Evolutionary conservation across 2,113 vertebrate species (phyloP), one percentile per base, ranked within the genome.

Genomic region (Nothoprocta perdicaria): DNA sequence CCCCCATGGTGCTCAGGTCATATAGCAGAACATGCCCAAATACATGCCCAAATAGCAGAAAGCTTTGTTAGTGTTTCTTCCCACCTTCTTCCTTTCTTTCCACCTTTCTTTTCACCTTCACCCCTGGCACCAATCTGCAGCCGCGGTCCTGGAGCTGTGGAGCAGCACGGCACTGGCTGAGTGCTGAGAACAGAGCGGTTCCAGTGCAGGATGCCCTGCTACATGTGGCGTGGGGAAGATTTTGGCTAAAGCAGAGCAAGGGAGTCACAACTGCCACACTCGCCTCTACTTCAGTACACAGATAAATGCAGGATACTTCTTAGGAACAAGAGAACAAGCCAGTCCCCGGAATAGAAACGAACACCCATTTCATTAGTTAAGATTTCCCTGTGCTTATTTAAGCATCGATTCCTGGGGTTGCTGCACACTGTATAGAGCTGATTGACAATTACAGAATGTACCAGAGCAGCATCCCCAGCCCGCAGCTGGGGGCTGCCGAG

Each of bases 381-480:
- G 79, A 45, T 69, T 89, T 93, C 79, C 82, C 82, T 60, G 74
- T 29, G 69, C 86, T 84, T 68, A 40, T 84, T 93, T 55, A 63
- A 80, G 69, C 82, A 80, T 93, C 1, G 53, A 77, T 93, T 79
- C 60, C 43, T 33, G 26, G 1, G 63, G 38, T 3, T 4, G 77
- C 11, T 71, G 66, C 2, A 0, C 5, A 0, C 53, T 74, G 45
- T 15, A 16, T 33, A 40, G 40, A 0, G 1, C 78, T 87, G 89
- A 83, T 93, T 43, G 89, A 38, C 89, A 80, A 68, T 89, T 68
- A 89, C 94, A 91, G 60, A 68, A 80, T 68, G 91, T 93, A 83
- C 91, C 74, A n/a, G 57, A 83, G 81, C 86, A 55, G 23, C 68
- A 41, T 33, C 31, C 0, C 45, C 40, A 29, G 0, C 0, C 61